Percentiles rank a stretch among this genome's conserved stretches.
Evolutionary conservation across 2,797 vertebrate species (phyloP).

Genomic region (Macropodus opercularis): DNA sequence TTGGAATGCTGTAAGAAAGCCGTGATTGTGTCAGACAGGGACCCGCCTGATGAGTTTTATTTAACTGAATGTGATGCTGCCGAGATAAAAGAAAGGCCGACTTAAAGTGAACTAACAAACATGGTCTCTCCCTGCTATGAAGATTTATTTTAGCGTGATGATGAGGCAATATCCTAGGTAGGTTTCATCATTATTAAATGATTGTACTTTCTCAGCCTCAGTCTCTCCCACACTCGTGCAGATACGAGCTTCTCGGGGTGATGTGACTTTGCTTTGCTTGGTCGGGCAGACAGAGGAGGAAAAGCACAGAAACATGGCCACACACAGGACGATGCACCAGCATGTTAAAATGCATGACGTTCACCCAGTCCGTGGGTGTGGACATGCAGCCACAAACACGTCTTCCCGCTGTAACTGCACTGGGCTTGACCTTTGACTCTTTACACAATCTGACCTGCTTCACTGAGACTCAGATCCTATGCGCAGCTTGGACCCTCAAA

Average conservation of each 20-base stretch:
- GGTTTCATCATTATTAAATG: slow-evolving; percentile 42
- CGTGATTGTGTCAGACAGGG: slow-evolving; percentile 4
- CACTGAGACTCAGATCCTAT: neutral
- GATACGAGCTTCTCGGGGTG: slow-evolving; percentile 8
- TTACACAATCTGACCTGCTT: neutral
- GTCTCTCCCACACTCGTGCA: slow-evolving; percentile 2
- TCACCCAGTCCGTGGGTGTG: neutral
- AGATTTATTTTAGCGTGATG: slow-evolving; percentile 31
- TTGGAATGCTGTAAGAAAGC: neutral
- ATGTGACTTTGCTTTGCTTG: slow-evolving; percentile 39
- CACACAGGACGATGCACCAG: neutral
- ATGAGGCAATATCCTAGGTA: slow-evolving; percentile 3
- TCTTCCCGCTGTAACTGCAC: neutral
- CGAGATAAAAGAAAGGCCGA: slow-evolving; percentile 27
- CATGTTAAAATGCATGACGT: slow-evolving; percentile 12
- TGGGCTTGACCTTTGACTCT: slow-evolving; percentile 7
- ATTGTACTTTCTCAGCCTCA: slow-evolving; percentile 41
- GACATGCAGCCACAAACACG: neutral
- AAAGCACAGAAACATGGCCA: neutral
- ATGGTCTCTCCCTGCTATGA: slow-evolving; percentile 5
- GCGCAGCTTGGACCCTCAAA: slow-evolving; percentile 4
- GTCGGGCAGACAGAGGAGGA: slow-evolving; percentile 18
- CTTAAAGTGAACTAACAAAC: slow-evolving; percentile 11
- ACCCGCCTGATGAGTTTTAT: slow-evolving; percentile 4
- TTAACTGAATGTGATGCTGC: slow-evolving; percentile 23